Conservation (phyloP, 1,140 invertebrate genomes). For the Gryllus bimaculatus region DNA sequence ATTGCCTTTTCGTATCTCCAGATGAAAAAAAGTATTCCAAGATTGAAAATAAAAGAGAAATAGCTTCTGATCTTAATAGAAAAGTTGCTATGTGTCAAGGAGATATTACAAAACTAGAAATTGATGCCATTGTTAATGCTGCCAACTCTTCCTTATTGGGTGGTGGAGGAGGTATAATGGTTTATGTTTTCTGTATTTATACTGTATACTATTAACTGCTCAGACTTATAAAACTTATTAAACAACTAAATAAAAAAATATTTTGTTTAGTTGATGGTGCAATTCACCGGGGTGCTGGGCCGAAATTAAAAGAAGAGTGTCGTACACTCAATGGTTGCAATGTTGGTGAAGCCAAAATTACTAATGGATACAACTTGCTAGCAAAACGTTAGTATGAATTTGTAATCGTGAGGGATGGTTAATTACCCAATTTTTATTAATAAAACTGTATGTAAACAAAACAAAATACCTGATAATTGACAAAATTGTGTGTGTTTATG, state of each 20-base stretch:
- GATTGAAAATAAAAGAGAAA: conserved; percentile 31
- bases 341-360: conserved; percentile 72
- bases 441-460: too few relatives aligned
- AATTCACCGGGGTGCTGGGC: conserved; percentile 70
- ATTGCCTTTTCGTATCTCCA: background rate
- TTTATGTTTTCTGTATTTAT: conserved; percentile 8
- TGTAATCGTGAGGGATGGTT: too few relatives aligned
- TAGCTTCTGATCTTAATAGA: conserved; percentile 38
- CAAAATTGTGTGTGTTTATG: too few relatives aligned
- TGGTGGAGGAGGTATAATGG: conserved; percentile 60
- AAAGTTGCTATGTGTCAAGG: conserved; percentile 62
- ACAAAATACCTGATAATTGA: too few relatives aligned
- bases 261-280: conserved; percentile 62
- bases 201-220: background rate
- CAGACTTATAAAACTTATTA: background rate
- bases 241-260: background rate
- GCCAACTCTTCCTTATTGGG: conserved; percentile 70
- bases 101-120: conserved; percentile 79
- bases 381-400: conserved; percentile 52
- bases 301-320: conserved; percentile 59
- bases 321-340: conserved; percentile 55
- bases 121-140: conserved; percentile 89
- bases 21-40: background rate
- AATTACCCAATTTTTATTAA: too few relatives aligned
- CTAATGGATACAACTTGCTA: conserved; percentile 66